Evolutionary conservation across 1,140 invertebrate species (phyloP).

Genomic region (Drosophila eugracilis): DNA sequence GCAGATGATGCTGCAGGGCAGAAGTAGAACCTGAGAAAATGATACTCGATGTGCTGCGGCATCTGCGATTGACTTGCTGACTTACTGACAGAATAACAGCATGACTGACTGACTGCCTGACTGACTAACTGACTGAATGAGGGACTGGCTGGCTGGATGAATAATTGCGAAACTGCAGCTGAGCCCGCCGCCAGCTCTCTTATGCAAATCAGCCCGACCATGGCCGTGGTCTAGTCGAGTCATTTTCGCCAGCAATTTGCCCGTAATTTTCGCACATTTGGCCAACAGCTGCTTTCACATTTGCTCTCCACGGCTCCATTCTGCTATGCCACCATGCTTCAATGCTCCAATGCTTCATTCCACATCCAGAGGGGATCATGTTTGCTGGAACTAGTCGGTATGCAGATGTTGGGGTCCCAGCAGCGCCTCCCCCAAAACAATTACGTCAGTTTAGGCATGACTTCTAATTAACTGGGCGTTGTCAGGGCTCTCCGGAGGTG

Average conservation of each 20-base stretch:
- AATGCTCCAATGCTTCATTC: constrained; percentile 4
- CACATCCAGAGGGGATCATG: background rate
- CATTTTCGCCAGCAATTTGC: constrained; percentile 60
- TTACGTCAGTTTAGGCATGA: constrained; percentile 64
- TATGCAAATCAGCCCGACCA: constrained; percentile 60
- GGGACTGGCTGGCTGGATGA: constrained; percentile 6
- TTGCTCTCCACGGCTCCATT: constrained; percentile 30
- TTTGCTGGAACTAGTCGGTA: background rate
- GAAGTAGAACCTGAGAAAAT: constrained; percentile 72
- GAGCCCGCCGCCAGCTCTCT: constrained; percentile 32
- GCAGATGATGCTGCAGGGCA: constrained; percentile 48
- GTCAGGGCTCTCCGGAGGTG: constrained; percentile 26
- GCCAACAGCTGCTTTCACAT: constrained; percentile 78
- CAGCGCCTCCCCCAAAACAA: constrained; percentile 27
- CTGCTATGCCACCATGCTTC: background rate
- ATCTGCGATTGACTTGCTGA: constrained; percentile 55
- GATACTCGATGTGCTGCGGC: constrained; percentile 34
- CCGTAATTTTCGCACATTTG: constrained; percentile 77
- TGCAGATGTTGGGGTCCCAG: background rate
- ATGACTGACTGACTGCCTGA: constrained; percentile 23
- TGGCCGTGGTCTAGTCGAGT: constrained; percentile 38
- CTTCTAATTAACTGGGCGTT: constrained; percentile 71
- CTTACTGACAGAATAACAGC: constrained; percentile 25
- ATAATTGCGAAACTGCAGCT: constrained; percentile 42
- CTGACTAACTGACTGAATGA: constrained; percentile 28